These are phyloP conservation scores for Sclerurus mexicanus DNA, from an alignment of 2,113 vertebrate genomes.

Conservation along the genomic window DNA sequence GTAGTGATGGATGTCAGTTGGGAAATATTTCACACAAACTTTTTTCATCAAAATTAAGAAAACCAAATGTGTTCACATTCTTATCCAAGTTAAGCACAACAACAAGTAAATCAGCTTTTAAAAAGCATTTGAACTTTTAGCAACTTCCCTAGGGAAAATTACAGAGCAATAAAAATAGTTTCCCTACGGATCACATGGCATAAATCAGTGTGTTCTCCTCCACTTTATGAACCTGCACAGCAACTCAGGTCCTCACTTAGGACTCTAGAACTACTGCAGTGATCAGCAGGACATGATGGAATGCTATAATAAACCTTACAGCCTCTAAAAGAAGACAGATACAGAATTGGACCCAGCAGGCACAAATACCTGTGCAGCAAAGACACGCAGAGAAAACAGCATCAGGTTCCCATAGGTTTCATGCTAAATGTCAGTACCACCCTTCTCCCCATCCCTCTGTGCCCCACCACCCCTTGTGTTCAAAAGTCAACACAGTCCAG, in stretches of 20 bases:
- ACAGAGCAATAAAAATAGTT: background rate
- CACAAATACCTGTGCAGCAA: background rate
- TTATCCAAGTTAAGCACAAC: background rate
- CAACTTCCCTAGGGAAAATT: background rate
- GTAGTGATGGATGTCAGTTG: background rate
- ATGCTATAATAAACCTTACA: background rate
- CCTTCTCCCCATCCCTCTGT: background rate
- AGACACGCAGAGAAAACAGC: background rate
- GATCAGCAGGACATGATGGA: background rate
- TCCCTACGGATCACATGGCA: background rate
- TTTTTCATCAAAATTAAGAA: background rate
- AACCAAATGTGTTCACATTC: background rate
- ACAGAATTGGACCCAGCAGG: background rate
- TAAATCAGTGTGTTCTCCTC: background rate
- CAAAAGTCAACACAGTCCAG: background rate
- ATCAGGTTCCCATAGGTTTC: background rate
- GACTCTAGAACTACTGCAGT: background rate
- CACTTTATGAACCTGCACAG: background rate
- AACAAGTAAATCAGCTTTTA: background rate
- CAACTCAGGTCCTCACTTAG: background rate
- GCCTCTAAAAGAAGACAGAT: background rate
- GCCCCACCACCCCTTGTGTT: background rate
- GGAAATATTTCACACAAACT: background rate
- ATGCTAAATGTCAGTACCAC: background rate
- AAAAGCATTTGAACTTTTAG: background rate